Evolutionary conservation across 2,888 invertebrate genomes (phyloP).

Genomic region (Microctonus brassicae): DNA sequence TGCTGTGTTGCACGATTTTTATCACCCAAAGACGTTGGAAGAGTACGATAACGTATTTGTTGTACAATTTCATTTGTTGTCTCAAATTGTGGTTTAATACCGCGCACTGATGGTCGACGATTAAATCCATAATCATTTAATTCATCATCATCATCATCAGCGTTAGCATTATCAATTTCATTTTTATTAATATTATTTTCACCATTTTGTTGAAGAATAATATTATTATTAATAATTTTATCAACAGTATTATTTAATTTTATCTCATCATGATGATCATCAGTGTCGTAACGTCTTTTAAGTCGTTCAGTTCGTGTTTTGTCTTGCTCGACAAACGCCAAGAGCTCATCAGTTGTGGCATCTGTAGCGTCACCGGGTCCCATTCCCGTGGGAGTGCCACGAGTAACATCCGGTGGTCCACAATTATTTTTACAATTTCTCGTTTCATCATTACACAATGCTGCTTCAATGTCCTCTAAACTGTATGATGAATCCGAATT

Average conservation of each 20-base stretch:
- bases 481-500: constrained; percentile 79
- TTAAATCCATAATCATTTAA: constrained; percentile 93
- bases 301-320: constrained; percentile 86
- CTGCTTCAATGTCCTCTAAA: constrained; percentile 76
- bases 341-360: constrained; percentile 78
- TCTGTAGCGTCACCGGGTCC: constrained; percentile 56
- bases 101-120: constrained; percentile 88
- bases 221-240: constrained; percentile 18
- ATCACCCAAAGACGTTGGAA: constrained; percentile 52
- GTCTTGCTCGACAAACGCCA: constrained; percentile 88
- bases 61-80: constrained; percentile 85
- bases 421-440: constrained; percentile 69
- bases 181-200: constrained; percentile 52
- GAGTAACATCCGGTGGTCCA: constrained; percentile 82
- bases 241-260: constrained; percentile 18
- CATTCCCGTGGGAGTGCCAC: constrained; percentile 77
- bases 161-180: constrained; percentile 28
- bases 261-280: constrained; percentile 46
- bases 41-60: constrained; percentile 81
- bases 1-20: constrained; percentile 50
- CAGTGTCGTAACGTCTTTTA: constrained; percentile 76
- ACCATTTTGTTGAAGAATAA: constrained; percentile 21
- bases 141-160: constrained; percentile 90
- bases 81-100: constrained; percentile 89
- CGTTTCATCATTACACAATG: constrained; percentile 70